phyloP scores from a whole-genome alignment of 2,888 invertebrate species.

The Chironomus tentans region DNA sequence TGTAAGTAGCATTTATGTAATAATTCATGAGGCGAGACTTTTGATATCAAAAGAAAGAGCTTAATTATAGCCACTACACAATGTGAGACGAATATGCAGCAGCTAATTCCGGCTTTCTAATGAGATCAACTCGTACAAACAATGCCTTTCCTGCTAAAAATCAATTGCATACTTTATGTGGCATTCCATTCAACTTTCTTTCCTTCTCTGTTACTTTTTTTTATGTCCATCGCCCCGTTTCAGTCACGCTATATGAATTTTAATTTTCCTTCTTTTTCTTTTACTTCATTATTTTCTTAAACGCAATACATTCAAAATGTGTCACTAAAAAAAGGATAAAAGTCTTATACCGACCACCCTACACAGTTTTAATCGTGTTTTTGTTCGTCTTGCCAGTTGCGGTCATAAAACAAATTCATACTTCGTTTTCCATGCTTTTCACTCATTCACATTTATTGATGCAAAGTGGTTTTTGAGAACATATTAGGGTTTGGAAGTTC shows the following conservation, averaged over 20 bases:
- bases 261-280: constrained; percentile 8
- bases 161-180: not conserved
- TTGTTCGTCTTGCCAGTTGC: not conserved
- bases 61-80: not conserved
- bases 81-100: not conserved
- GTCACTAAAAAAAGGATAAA: not conserved
- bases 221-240: constrained; percentile 16
- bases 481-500: too few relatives aligned
- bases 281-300: not conserved
- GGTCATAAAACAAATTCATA: not conserved
- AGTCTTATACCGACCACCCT: too few relatives aligned
- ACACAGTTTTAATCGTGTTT: not conserved
- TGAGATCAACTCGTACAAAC: not conserved
- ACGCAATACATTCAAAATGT: not conserved
- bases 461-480: too few relatives aligned
- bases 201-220: constrained; percentile 12
- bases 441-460: too few relatives aligned
- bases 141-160: constrained; percentile 1
- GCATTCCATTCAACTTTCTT: not conserved
- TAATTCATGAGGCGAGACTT: constrained; percentile 1
- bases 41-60: not conserved
- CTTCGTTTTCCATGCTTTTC: not conserved
- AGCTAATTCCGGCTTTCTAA: not conserved
- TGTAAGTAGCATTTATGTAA: constrained; percentile 6
- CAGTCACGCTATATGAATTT: constrained; percentile 26